Conservation (phyloP, 2,888 invertebrate species). For the Orthosia gracilis region DNA sequence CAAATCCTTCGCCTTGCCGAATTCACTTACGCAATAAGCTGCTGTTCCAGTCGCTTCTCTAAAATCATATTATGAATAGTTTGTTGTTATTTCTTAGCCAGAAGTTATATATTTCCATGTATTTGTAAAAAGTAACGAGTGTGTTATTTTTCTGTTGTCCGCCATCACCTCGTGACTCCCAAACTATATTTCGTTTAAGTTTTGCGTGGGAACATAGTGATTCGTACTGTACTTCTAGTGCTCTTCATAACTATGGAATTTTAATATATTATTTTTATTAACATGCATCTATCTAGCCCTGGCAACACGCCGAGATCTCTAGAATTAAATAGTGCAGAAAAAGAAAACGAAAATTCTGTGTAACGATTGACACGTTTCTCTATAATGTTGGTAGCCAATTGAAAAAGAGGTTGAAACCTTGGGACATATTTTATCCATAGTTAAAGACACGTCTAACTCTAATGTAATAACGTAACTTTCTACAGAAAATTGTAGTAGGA, state of each 20-base stretch:
- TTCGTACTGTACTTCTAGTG: conserved; percentile 43
- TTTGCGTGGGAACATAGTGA: conserved; percentile 52
- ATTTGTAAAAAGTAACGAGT: conserved; percentile 11
- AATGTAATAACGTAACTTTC: background rate
- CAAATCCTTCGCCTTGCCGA: too few relatives aligned
- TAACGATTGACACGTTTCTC: conserved; percentile 47
- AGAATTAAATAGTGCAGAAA: conserved; percentile 30
- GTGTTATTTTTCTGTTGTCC: conserved; percentile 30
- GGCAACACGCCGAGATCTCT: conserved; percentile 58
- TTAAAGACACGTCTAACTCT: background rate
- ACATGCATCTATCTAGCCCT: conserved; percentile 46
- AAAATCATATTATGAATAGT: conserved; percentile 3
- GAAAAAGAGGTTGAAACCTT: conserved; percentile 28
- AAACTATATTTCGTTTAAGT: conserved; percentile 52
- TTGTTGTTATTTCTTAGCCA: conserved; percentile 24
- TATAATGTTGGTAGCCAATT: conserved; percentile 42
- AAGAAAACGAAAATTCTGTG: conserved; percentile 35
- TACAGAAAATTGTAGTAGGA: background rate
- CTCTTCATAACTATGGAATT: conserved; percentile 34
- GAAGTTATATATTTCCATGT: conserved; percentile 15
- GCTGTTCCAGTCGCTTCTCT: background rate
- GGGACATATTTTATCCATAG: conserved; percentile 11
- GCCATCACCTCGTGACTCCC: conserved; percentile 31
- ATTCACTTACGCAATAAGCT: too few relatives aligned
- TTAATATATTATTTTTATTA: conserved; percentile 45